These are phyloP conservation scores for Otus scops DNA, from an alignment of 2,797 vertebrate species.

Conservation along the genomic window DNA sequence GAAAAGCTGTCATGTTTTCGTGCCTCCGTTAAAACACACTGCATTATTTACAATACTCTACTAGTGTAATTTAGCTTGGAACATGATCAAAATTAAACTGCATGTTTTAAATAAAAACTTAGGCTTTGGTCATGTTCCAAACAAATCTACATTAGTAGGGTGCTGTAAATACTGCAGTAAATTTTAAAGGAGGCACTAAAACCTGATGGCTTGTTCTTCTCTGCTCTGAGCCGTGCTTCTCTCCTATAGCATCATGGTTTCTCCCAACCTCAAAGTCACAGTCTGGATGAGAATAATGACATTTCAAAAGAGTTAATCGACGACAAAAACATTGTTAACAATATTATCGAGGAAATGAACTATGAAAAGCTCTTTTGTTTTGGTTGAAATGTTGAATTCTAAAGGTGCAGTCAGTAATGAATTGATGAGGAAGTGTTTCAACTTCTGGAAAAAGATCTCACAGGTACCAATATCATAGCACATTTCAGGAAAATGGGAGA, in stretches of 20 bases:
- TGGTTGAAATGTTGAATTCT: neutral
- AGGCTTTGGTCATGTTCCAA: neutral
- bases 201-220: neutral
- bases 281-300: neutral
- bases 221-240: neutral
- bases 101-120: neutral
- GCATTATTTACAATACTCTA: neutral
- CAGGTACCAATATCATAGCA: neutral
- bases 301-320: neutral
- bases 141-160: neutral
- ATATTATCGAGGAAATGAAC: neutral
- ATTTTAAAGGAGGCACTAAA: neutral
- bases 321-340: neutral
- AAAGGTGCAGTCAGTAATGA: neutral
- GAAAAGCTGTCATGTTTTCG: neutral
- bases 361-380: neutral
- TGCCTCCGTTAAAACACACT: neutral
- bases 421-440: neutral
- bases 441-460: neutral
- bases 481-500: neutral
- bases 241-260: neutral
- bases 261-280: neutral
- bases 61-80: conserved; percentile 1
- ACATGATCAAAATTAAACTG: neutral
- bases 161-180: neutral